phyloP scores from a whole-genome alignment of 2,113 vertebrate genomes.

The Corythaixoides concolor region DNA sequence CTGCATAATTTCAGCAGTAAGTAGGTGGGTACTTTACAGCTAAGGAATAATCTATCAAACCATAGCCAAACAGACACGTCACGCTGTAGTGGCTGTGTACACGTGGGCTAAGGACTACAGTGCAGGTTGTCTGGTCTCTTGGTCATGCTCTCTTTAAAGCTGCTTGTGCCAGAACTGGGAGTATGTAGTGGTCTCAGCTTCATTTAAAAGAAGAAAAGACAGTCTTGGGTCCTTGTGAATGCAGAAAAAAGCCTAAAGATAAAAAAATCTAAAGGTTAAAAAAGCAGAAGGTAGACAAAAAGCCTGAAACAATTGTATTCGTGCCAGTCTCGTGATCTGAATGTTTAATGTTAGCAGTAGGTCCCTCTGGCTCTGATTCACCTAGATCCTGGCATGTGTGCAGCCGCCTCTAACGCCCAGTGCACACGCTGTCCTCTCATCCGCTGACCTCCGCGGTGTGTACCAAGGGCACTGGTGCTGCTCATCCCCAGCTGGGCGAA shows the following conservation, averaged over 20 bases:
- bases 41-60: background rate
- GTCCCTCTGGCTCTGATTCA: background rate
- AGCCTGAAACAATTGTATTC: background rate
- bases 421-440: rapidly evolving
- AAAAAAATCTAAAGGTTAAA: background rate
- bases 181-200: background rate
- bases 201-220: background rate
- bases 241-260: background rate
- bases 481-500: background rate
- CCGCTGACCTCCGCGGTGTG: rapidly evolving
- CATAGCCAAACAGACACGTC: background rate
- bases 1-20: background rate
- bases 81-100: background rate
- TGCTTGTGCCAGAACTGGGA: background rate
- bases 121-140: background rate
- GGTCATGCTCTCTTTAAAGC: background rate
- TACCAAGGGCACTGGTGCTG: background rate
- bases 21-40: background rate
- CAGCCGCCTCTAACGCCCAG: background rate
- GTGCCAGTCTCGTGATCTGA: background rate
- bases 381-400: background rate
- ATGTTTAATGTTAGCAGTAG: background rate
- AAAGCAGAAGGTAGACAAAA: background rate
- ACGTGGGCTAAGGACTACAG: background rate
- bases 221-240: background rate